Base-by-base conservation (phyloP, 2,888 invertebrate species). In the Neoscelio sp. region DNA sequence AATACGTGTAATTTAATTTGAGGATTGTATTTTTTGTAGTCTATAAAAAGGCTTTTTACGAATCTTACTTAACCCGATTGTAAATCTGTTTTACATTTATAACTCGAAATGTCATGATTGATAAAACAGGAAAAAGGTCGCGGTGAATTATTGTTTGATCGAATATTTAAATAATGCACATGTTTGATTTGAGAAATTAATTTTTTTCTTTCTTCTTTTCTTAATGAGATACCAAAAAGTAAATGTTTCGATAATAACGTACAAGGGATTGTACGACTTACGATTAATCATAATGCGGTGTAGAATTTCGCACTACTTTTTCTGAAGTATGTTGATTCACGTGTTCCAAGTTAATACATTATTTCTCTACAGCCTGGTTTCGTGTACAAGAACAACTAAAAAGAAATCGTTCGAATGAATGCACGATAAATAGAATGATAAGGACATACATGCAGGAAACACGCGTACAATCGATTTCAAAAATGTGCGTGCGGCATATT, bases 381-480 rank as follows among this genome's bases (percentile, higher is more conserved):
- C 78, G 20, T 67, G 68, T 38, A 52, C 33, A 56, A 48, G 73
- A 78, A 73, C 62, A 67, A 26, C 46, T 44, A 10, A 44, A 60
- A 78, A 78, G 64, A 65, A 74, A 78, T 52, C 52, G 64, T 58
- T 30, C 58, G 42, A 74, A 78, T 70, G 74, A 78, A 70, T 74
- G 64, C 64, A 70, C 78, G 78, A 78, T 78, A 70, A 78, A 74
- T 52, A 64, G 74, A 54, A 58, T 42, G 79, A 75, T 79, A 75
- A 79, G 71, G 28, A 52, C 42, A 67, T 62, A 79, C 79, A 79
- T 48, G 75, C 79, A 64, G 70, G 65, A 58, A 70, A 71, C 74
- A 75, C 70, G 75, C 75, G 74, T 64, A 65, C 35, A 60, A 75
- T 70, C 64, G 64, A 74, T 78, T 78, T 78, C 60, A 68, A 38